Evolutionary conservation across 2,888 invertebrate species (phyloP).

Genomic region (Cosmopolites sordidus): DNA sequence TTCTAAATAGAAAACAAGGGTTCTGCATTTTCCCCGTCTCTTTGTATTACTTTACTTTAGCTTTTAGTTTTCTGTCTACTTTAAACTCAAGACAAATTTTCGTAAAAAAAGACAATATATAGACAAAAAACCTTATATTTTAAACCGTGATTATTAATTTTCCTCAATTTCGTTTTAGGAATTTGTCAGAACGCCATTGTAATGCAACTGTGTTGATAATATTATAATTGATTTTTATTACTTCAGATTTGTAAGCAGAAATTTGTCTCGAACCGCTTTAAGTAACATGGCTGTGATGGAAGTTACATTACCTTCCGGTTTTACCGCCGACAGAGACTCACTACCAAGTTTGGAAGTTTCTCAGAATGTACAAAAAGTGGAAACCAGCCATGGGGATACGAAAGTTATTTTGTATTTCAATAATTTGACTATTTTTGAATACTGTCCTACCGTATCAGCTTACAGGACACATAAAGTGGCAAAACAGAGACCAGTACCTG

Average conservation of each 20-base stretch:
- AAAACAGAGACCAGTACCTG: constrained; percentile 79
- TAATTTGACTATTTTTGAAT: constrained; percentile 58
- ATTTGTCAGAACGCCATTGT: no score
- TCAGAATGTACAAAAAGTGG: constrained; percentile 61
- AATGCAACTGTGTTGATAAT: no score
- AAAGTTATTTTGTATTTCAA: constrained; percentile 70
- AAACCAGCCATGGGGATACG: constrained; percentile 64
- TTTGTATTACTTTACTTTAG: no score
- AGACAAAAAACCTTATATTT: no score
- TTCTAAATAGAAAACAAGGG: no score
- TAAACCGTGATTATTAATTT: no score
- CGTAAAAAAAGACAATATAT: no score
- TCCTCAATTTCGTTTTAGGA: no score
- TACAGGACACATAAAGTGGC: constrained; percentile 80
- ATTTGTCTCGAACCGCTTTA: constrained; percentile 59
- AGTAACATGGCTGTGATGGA: constrained; percentile 91
- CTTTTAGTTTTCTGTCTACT: no score
- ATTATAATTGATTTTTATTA: constrained; percentile 7
- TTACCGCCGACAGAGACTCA: constrained; percentile 72
- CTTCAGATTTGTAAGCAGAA: constrained; percentile 59
- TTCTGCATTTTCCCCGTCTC: no score
- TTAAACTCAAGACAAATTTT: no score
- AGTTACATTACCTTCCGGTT: constrained; percentile 87
- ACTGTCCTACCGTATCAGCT: constrained; percentile 81
- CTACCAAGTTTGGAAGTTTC: constrained; percentile 59